A percentile compares a stretch with the other conserved stretches of the same genome.
Evolutionary conservation across 2,113 vertebrate genomes (phyloP).

Genomic region (Zeus faber): DNA sequence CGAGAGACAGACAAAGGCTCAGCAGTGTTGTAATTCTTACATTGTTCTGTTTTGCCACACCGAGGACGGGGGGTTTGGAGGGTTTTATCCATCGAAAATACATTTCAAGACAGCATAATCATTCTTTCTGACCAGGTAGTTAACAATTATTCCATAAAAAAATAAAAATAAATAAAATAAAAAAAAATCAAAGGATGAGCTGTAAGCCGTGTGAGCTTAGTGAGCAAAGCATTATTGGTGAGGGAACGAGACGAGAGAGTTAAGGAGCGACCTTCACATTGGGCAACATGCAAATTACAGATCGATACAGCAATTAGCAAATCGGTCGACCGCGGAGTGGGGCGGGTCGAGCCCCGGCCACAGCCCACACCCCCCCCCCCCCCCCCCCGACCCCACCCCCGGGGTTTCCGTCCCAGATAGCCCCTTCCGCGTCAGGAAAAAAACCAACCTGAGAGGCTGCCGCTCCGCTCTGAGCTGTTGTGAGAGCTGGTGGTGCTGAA

Average conservation of each 20-base stretch:
- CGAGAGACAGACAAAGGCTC: too few relatives aligned
- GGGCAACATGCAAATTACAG: slow-evolving; percentile 62
- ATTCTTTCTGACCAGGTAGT: too few relatives aligned
- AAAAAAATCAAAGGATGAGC: too few relatives aligned
- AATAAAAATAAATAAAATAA: too few relatives aligned
- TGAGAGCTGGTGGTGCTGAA: slow-evolving; percentile 99
- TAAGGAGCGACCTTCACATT: slow-evolving; percentile 1
- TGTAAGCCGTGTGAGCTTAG: slow-evolving; percentile 19
- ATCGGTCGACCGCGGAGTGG: slow-evolving; percentile 44
- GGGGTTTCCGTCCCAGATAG: slow-evolving; percentile 10
- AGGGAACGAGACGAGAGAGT: slow-evolving; percentile 31
- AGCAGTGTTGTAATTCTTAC: too few relatives aligned
- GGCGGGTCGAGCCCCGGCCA: slow-evolving; percentile 39
- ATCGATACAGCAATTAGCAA: slow-evolving; percentile 59
- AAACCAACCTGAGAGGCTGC: slow-evolving; percentile 99
- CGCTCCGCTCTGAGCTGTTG: slow-evolving; percentile 99
- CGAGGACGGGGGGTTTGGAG: too few relatives aligned
- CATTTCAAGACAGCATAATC: too few relatives aligned
- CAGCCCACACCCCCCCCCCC: slow-evolving; percentile 9
- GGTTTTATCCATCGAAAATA: too few relatives aligned
- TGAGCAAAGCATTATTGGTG: slow-evolving; percentile 37
- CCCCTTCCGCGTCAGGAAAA: slow-evolving; percentile 74
- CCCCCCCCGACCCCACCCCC: slow-evolving; percentile 25
- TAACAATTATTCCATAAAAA: too few relatives aligned
- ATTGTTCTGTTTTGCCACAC: too few relatives aligned